A percentile compares a stretch with the other conserved stretches of the same genome.
phyloP scores from a whole-genome alignment of 2,797 vertebrate genomes.

The Cephalopachus bancanus region DNA sequence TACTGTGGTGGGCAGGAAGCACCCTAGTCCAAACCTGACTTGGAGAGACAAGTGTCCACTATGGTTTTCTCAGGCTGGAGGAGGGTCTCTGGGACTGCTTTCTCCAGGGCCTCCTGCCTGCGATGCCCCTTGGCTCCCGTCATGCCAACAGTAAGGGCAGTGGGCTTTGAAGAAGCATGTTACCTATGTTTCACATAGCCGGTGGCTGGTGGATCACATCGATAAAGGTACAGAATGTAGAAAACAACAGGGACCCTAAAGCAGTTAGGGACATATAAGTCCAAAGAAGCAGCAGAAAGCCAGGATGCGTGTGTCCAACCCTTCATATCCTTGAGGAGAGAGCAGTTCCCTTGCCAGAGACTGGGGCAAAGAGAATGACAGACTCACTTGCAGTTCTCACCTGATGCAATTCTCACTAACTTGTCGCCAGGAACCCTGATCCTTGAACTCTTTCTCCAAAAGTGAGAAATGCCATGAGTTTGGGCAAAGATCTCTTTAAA shows the following conservation, averaged over 20 bases:
- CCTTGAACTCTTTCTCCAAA: background rate
- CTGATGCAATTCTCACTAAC: fast-evolving
- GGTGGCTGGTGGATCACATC: background rate
- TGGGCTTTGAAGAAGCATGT: too few species aligned
- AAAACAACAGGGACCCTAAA: background rate
- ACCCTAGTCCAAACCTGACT: background rate
- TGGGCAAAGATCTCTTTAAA: background rate
- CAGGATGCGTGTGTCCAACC: fast-evolving
- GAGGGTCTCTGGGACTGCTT: background rate
- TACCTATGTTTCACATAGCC: background rate
- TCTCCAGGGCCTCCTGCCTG: background rate
- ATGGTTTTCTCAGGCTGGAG: background rate
- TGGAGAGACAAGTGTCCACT: background rate
- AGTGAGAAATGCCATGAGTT: background rate
- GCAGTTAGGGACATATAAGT: background rate
- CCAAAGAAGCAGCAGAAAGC: background rate
- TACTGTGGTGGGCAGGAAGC: background rate
- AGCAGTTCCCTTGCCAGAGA: background rate
- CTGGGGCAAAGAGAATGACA: fast-evolving
- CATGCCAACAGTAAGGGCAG: background rate
- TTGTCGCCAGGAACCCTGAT: fast-evolving
- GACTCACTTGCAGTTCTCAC: fast-evolving
- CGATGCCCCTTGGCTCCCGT: fast-evolving
- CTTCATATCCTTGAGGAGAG: background rate
- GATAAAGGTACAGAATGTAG: fast-evolving